Evolutionary conservation across 1,140 invertebrate genomes (phyloP), one percentile per base, ranked within the genome.

Genomic region (Brachionus paranguensis): DNA sequence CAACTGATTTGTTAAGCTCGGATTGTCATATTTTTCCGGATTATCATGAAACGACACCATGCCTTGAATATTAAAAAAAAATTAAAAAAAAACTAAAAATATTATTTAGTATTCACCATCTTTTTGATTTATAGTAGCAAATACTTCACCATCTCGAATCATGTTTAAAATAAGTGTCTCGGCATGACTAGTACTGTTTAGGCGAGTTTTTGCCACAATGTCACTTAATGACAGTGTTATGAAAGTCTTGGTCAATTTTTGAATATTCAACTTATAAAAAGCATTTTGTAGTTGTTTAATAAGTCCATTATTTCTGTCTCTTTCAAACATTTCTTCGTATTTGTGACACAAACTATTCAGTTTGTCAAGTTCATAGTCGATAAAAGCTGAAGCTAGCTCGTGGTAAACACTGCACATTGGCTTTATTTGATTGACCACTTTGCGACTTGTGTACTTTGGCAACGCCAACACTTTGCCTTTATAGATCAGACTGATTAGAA

Each of bases 71-170:
- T 1, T 2, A 41, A 47, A 45, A 20, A 17, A 24, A n/a, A 41
- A 68, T 33, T 24, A 37, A 70, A 70, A 45, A 24, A 50, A 20
- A n/a, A 47, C 1, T 27, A 17, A 45, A 24, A 37, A 1, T 12
- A 8, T 81, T 81, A 17, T 12, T 60, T 79, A 10, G 37, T 37
- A 45, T 3, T 43, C 45, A 83, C 81, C 96, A 90, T 98, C 96
- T 89, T 96, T 96, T 90, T 98, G 95, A 91, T 98, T 97, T 78
- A 99, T 98, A 85, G 94, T 94, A 0, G 96, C 96, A 91, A 94
- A 97, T 85, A 99, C 98, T 91, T 98, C 95, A 76, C 94, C 94
- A 90, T 97, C 95, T 91, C 97, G 95, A 86, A 99, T 98, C 96
- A 98, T 98, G 89, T 96, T 94, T 55, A 98, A 91, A 86, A 99